Conservation (phyloP, 2,888 invertebrate species). For the Amphimallon solstitiale region DNA sequence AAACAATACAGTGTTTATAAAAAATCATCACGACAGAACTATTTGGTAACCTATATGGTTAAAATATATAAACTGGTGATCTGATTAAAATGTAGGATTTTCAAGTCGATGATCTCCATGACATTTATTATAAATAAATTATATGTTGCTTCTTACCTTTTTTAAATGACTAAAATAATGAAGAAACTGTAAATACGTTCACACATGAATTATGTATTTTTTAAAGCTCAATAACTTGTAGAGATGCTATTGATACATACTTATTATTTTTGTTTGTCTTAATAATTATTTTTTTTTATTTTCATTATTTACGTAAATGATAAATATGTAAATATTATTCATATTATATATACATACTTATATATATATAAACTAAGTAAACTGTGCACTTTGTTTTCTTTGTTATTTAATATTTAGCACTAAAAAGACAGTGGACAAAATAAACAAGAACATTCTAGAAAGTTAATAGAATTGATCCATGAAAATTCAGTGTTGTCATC, state of each 20-base stretch:
- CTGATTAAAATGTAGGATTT: constrained; percentile 40
- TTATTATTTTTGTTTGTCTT: constrained; percentile 27
- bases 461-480: too few relatives aligned
- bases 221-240: constrained; percentile 38
- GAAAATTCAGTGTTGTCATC: too few relatives aligned
- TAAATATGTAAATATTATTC: constrained; percentile 45
- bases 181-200: not conserved
- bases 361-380: constrained; percentile 1
- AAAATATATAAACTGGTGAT: constrained; percentile 36
- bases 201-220: too few relatives aligned
- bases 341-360: constrained; percentile 48
- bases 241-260: constrained; percentile 15
- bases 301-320: constrained; percentile 23
- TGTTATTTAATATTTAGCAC: constrained; percentile 60
- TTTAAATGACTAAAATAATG: constrained; percentile 7
- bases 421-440: not conserved
- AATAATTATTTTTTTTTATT: constrained; percentile 30
- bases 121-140: constrained; percentile 47
- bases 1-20: constrained; percentile 33
- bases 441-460: too few relatives aligned
- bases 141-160: constrained; percentile 38
- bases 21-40: not conserved
- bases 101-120: constrained; percentile 58
- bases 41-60: not conserved
- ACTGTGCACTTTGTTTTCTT: constrained; percentile 56